Evolutionary conservation across 2,888 invertebrate species (phyloP), one percentile per base, ranked within the genome.

Genomic region (Gymnoscelis rufifasciata): DNA sequence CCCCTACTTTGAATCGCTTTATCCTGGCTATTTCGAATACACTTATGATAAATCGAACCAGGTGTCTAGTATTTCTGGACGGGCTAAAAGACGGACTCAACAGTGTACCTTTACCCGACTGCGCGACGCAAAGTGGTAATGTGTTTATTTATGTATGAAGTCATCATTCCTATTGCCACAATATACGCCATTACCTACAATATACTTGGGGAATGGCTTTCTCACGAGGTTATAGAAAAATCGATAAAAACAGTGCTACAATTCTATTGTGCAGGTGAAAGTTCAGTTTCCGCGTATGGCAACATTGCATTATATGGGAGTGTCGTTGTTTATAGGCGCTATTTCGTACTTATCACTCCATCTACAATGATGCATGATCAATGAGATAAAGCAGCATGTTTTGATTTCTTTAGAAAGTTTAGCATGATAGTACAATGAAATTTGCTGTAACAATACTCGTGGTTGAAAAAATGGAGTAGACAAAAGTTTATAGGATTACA

Each of bases 221-320:
- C 75, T 61, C 75, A 77, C 71, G 69, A 66, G 59, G 54, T 52
- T 35, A 50, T 46, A 27, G 49, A 66, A 59, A 68, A 68, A 70
- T 60, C 65, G 47, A 69, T 68, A 57, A 45, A 47, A 40, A 52
- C 19, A 47, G 47, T 69, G 77, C 74, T 69, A 64, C 65, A 63
- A 53, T 49, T 56, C 60, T 62, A 82, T 81, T 76, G 74, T 76
- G 57, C 57, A 59, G 78, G 86, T 83, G 84, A 87, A 87, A 87
- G 87, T 84, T 82, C 77, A 38, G 39, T 51, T 56, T 56, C 56
- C 58, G 52, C 44, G 39, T 55, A 47, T 54, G 10, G 51, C 51
- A 55, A 55, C 50, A 48, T 42, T 38, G 36, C 42, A 54, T 52
- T 52, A 43, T 43, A 47, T 50, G 41, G 47, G 40, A 38, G 28